Conservation (phyloP, 1,140 invertebrate species). For the Brachionus koreanus region DNA sequence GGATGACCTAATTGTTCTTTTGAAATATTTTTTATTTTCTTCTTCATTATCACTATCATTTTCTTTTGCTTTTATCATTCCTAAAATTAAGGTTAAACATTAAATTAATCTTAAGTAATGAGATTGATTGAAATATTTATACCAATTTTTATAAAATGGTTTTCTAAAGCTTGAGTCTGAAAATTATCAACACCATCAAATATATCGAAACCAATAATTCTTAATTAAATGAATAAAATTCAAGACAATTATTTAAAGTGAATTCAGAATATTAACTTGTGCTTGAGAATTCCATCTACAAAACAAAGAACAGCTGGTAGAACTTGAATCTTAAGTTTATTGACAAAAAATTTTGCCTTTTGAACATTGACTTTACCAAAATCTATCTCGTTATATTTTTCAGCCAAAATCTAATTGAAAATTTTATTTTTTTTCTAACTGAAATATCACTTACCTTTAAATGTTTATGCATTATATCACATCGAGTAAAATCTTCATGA, state of each 20-base stretch:
- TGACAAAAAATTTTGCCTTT: slow-evolving; percentile 54
- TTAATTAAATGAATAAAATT: slow-evolving; percentile 44
- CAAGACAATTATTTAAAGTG: not conserved
- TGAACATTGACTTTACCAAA: slow-evolving; percentile 56
- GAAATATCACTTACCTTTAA: slow-evolving; percentile 49
- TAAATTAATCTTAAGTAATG: not conserved
- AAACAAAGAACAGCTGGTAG: slow-evolving; percentile 56
- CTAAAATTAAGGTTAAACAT: not conserved
- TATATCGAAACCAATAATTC: slow-evolving; percentile 56
- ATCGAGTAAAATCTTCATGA: slow-evolving; percentile 55
- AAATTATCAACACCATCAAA: slow-evolving; percentile 54
- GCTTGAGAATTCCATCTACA: slow-evolving; percentile 53
- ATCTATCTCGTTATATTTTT: slow-evolving; percentile 55
- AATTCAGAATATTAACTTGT: slow-evolving; percentile 49
- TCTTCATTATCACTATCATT: not conserved
- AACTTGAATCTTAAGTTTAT: slow-evolving; percentile 53
- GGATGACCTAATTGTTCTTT: not conserved
- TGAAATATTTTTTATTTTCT: not conserved
- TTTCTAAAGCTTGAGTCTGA: slow-evolving; percentile 50
- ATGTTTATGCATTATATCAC: slow-evolving; percentile 55
- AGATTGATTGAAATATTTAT: not conserved
- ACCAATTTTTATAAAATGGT: slow-evolving; percentile 52
- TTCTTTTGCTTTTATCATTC: not conserved
- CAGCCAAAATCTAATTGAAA: slow-evolving; percentile 49
- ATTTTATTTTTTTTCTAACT: not conserved